Percentiles rank a stretch among this genome's conserved stretches.
These are phyloP conservation scores for Polypedilum vanderplanki DNA, from an alignment of 1,140 invertebrate species.

Conservation along the genomic window DNA sequence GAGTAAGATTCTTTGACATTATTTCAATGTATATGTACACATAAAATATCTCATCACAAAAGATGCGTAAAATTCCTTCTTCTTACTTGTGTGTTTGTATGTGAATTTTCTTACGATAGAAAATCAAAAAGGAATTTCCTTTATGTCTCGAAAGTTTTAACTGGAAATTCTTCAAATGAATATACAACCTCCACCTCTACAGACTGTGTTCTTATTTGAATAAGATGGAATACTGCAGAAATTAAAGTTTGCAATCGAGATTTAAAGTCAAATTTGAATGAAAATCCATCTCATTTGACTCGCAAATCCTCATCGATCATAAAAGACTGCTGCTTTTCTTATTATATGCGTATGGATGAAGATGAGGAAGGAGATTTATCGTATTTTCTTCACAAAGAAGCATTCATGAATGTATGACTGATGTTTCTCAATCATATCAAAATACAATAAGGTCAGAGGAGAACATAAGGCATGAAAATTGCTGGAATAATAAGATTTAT, in stretches of 20 bases:
- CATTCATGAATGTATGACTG: conserved; percentile 12
- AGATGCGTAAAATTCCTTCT: neutral
- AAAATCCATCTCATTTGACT: neutral
- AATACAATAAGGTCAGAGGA: no score
- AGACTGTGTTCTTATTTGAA: neutral
- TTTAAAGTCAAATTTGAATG: neutral
- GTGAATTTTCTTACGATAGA: neutral
- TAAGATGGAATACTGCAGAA: neutral
- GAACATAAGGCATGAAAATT: no score
- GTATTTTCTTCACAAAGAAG: neutral
- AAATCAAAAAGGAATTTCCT: conserved; percentile 13
- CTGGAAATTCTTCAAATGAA: neutral
- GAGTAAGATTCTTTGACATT: neutral
- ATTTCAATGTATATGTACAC: neutral
- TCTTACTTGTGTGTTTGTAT: neutral
- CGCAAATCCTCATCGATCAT: neutral
- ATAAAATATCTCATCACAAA: conserved; percentile 5
- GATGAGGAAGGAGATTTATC: neutral
- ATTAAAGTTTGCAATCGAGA: neutral
- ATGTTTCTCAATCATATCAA: neutral
- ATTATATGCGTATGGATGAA: neutral
- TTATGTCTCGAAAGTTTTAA: neutral
- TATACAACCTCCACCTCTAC: neutral
- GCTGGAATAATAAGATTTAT: no score
- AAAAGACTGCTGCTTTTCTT: conserved; percentile 10